Conservation (phyloP, 2,888 invertebrate species). For the Drosophila macrospina region DNA sequence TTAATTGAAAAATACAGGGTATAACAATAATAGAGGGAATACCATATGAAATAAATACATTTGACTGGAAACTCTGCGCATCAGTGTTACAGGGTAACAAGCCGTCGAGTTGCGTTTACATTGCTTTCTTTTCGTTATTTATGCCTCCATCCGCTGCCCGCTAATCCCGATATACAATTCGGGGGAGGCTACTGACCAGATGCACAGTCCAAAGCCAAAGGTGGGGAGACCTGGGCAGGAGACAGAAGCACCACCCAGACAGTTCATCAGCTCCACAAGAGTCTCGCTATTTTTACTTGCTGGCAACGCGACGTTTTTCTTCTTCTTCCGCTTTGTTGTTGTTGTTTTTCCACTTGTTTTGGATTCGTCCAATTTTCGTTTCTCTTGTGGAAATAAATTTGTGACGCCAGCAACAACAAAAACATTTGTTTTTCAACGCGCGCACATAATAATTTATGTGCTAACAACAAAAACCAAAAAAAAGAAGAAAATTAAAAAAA, state of each 20-base stretch:
- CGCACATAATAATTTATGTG: constrained; percentile 53
- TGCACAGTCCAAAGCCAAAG: constrained; percentile 23
- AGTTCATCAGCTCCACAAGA: constrained; percentile 48
- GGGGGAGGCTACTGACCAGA: constrained; percentile 21
- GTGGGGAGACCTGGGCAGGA: neutral
- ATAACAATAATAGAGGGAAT: too few relatives aligned
- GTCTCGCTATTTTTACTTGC: constrained; percentile 51
- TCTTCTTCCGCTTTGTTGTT: neutral
- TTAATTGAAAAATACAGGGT: too few relatives aligned
- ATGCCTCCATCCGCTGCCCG: constrained; percentile 24
- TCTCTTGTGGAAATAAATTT: constrained; percentile 34
- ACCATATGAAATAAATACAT: too few relatives aligned
- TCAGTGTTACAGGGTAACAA: constrained; percentile 18
- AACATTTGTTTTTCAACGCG: constrained; percentile 49
- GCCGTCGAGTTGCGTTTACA: neutral
- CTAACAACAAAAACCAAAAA: constrained; percentile 23
- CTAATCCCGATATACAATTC: constrained; percentile 34
- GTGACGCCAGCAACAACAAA: constrained; percentile 38
- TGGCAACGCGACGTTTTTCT: constrained; percentile 29
- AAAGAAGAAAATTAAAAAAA: constrained; percentile 15
- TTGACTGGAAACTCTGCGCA: neutral
- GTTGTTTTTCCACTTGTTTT: constrained; percentile 46
- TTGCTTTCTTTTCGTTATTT: constrained; percentile 28
- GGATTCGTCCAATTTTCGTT: constrained; percentile 30
- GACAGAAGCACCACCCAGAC: constrained; percentile 18